Conservation (phyloP, 2,797 vertebrate species). For the Gymnoscopelus braueri region DNA sequence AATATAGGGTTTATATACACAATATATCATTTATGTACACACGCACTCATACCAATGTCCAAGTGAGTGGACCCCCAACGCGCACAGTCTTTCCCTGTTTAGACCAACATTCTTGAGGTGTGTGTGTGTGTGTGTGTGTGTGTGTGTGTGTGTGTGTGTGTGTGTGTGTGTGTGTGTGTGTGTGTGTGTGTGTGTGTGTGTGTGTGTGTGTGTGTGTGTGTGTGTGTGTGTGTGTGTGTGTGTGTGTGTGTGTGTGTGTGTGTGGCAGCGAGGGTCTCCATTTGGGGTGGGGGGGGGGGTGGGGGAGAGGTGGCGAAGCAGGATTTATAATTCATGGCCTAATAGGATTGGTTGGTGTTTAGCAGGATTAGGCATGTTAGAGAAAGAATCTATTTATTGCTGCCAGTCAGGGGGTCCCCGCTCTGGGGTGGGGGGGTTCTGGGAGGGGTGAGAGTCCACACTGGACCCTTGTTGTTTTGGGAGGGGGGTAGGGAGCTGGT, state of each 20-base stretch:
- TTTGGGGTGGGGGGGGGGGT: slow-evolving; percentile 71
- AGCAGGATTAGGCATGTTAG: slow-evolving; percentile 87
- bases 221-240: slow-evolving; percentile 25
- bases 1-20: too few species aligned
- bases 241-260: slow-evolving; percentile 6
- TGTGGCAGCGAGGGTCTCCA: slow-evolving; percentile 61
- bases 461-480: slow-evolving; percentile 58
- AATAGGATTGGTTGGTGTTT: slow-evolving; percentile 91
- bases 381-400: slow-evolving; percentile 88
- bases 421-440: slow-evolving; percentile 30
- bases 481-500: neutral
- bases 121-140: neutral
- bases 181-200: slow-evolving; percentile 24
- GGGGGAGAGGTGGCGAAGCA: slow-evolving; percentile 73
- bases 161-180: slow-evolving; percentile 6
- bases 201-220: neutral
- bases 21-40: neutral
- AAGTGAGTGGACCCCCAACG: slow-evolving; percentile 8
- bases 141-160: neutral
- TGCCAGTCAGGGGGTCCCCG: slow-evolving; percentile 71
- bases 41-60: slow-evolving; percentile 11
- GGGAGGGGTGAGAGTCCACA: slow-evolving; percentile 38
- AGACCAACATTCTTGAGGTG: slow-evolving; percentile 36
- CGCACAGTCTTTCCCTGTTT: slow-evolving; percentile 19
- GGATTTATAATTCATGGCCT: slow-evolving; percentile 87